phyloP scores from a whole-genome alignment of 1,140 invertebrate genomes.

The Harpegnathos saltator region DNA sequence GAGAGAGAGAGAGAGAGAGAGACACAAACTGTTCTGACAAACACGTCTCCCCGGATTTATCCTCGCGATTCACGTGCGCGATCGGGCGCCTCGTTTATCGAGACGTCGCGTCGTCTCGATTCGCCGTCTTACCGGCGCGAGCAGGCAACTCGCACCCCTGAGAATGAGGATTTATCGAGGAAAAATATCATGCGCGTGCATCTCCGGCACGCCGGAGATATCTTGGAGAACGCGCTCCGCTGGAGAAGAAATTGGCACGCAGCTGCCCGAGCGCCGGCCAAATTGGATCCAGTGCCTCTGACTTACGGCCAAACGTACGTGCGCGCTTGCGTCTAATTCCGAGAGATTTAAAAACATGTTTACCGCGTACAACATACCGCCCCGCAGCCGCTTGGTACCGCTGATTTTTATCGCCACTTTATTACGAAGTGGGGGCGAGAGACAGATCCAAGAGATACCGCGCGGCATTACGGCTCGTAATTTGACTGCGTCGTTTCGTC shows the following conservation, averaged over 20 bases:
- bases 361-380: too few species aligned
- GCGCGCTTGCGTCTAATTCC: slow-evolving; percentile 9
- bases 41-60: neutral
- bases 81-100: slow-evolving; percentile 28
- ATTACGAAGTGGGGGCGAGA: neutral
- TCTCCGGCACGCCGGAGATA: too few species aligned
- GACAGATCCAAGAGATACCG: too few species aligned
- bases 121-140: slow-evolving; percentile 18
- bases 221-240: neutral
- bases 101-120: neutral
- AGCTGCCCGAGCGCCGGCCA: neutral
- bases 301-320: slow-evolving; percentile 29
- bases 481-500: too few species aligned
- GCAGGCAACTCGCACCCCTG: neutral
- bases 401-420: too few species aligned
- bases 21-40: neutral
- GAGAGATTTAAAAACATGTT: slow-evolving; percentile 16
- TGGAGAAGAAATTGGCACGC: slow-evolving; percentile 27
- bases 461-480: too few species aligned
- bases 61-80: neutral
- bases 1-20: neutral
- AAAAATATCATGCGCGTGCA: slow-evolving; percentile 6
- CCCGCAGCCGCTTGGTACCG: too few species aligned
- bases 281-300: slow-evolving; percentile 32
- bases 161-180: slow-evolving; percentile 21